A percentile compares a stretch with the other conserved stretches of the same genome.
phyloP scores from a whole-genome alignment of 1,140 invertebrate genomes.

The Copidosoma floridanum region DNA sequence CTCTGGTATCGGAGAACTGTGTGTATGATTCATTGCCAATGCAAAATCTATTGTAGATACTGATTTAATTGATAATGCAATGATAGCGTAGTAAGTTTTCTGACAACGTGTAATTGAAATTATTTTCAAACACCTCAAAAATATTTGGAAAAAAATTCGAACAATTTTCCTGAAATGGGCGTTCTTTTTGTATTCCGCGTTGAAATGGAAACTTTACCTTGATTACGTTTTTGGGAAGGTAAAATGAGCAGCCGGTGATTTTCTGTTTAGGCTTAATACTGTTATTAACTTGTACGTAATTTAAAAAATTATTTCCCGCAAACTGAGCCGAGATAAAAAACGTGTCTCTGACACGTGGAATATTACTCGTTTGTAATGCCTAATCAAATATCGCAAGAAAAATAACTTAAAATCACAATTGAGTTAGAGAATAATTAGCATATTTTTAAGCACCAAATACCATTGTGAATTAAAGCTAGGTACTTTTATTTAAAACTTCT shows the following conservation, averaged over 20 bases:
- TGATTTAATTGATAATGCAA: slow-evolving; percentile 14
- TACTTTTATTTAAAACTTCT: slow-evolving; percentile 22
- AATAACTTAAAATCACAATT: no score
- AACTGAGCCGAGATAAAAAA: not conserved
- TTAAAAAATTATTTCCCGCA: no score
- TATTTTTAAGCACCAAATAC: slow-evolving; percentile 25
- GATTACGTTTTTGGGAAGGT: no score
- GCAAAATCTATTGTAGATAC: slow-evolving; percentile 22
- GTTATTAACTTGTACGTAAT: no score
- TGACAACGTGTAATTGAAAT: not conserved
- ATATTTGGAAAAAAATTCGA: slow-evolving; percentile 6
- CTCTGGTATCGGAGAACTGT: slow-evolving; percentile 54
- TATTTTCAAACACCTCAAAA: slow-evolving; percentile 12
- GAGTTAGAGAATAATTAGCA: slow-evolving; percentile 19
- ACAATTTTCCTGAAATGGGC: slow-evolving; percentile 3
- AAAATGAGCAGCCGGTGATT: no score
- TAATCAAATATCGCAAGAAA: not conserved
- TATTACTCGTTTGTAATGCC: slow-evolving; percentile 14
- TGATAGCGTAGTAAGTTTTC: not conserved
- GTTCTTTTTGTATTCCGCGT: slow-evolving; percentile 14
- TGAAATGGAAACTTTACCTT: slow-evolving; percentile 15
- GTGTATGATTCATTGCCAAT: slow-evolving; percentile 22
- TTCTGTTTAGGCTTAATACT: no score
- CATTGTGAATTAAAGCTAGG: slow-evolving; percentile 21
- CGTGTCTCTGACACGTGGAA: not conserved